phyloP scores from a whole-genome alignment of 2,888 invertebrate species.

The Eilema caniola region DNA sequence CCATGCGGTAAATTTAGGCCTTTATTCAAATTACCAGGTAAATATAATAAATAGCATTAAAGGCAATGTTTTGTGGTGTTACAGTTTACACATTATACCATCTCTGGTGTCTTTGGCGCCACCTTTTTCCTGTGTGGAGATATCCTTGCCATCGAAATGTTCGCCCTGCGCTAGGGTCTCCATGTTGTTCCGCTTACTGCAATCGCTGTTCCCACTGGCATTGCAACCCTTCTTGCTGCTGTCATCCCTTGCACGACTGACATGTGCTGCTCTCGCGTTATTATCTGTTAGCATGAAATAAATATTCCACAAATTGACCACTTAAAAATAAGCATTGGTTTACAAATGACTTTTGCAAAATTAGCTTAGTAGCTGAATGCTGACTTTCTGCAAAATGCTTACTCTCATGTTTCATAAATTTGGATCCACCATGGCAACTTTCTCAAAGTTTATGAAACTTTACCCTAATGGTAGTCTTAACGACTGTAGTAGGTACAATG shows the following conservation, averaged over 20 bases:
- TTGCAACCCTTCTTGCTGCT: constrained; percentile 78
- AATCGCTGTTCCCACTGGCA: constrained; percentile 74
- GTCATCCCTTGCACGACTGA: constrained; percentile 81
- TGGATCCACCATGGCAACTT: background rate
- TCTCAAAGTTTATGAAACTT: no score
- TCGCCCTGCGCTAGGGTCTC: constrained; percentile 82
- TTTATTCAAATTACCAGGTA: background rate
- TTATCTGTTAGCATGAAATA: constrained; percentile 64
- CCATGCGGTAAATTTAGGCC: background rate
- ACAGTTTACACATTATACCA: constrained; percentile 56
- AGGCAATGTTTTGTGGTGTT: constrained; percentile 3
- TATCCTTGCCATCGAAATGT: constrained; percentile 78
- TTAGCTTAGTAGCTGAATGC: background rate
- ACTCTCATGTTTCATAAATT: background rate
- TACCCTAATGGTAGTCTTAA: background rate
- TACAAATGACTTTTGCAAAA: background rate
- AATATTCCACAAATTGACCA: constrained; percentile 36
- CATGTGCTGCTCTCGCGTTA: constrained; percentile 75
- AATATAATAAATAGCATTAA: constrained; percentile 3
- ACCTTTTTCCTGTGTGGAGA: constrained; percentile 72
- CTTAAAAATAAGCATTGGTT: background rate
- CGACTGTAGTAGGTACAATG: background rate
- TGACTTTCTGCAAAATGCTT: background rate
- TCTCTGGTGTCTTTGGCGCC: constrained; percentile 65
- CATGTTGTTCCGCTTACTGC: constrained; percentile 78